Evolutionary conservation across 2,888 invertebrate genomes (phyloP).

Genomic region (Beris chalybata): DNA sequence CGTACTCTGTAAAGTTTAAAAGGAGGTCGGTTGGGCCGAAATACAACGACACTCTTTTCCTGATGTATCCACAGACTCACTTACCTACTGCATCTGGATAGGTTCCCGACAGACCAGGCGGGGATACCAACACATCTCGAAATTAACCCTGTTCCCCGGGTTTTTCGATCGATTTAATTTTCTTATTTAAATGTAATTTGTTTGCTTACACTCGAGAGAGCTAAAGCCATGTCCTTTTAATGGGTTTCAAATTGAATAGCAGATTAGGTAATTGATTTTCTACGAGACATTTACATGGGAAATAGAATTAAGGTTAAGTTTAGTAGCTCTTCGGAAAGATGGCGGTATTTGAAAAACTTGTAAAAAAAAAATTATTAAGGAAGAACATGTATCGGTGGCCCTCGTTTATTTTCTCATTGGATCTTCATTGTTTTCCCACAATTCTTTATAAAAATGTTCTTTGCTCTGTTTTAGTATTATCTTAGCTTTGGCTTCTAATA

Average conservation of each 20-base stretch:
- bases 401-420: too few species aligned
- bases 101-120: too few species aligned
- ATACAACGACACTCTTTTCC: background rate
- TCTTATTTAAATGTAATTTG: constrained; percentile 57
- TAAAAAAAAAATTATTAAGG: too few species aligned
- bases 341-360: too few species aligned
- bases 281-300: constrained; percentile 14
- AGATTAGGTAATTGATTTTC: constrained; percentile 56
- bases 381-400: too few species aligned
- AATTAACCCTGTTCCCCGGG: background rate
- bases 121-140: too few species aligned
- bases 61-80: background rate
- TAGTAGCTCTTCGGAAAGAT: too few species aligned
- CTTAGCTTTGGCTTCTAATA: too few species aligned
- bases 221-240: constrained; percentile 57
- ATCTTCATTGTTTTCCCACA: too few species aligned
- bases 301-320: background rate
- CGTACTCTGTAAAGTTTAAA: background rate
- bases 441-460: too few species aligned
- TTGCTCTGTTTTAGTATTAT: too few species aligned
- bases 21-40: background rate
- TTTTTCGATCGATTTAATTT: constrained; percentile 51
- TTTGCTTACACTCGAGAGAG: constrained; percentile 57
- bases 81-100: background rate
- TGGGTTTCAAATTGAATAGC: constrained; percentile 58